Evolutionary conservation across 2,113 vertebrate genomes (phyloP).

Genomic region (Donacobius atricapilla): DNA sequence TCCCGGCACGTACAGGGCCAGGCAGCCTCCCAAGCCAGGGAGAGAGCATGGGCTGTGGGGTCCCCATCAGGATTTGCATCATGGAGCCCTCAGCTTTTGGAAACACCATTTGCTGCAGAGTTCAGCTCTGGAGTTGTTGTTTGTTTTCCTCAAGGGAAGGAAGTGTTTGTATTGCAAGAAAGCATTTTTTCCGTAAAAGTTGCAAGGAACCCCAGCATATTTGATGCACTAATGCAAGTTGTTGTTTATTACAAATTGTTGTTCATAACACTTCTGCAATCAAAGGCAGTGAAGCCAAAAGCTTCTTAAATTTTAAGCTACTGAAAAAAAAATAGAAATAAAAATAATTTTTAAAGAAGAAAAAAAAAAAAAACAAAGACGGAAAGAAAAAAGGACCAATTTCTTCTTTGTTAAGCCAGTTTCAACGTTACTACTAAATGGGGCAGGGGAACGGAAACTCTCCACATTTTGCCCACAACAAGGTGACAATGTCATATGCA

Average conservation of each 20-base stretch:
- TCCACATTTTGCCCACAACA: neutral
- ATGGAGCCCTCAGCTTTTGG: neutral
- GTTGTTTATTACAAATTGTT: neutral
- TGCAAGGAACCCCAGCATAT: neutral
- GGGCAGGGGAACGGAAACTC: neutral
- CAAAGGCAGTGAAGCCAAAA: neutral
- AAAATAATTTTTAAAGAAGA: neutral
- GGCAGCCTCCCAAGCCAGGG: neutral
- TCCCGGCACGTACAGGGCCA: rapidly evolving
- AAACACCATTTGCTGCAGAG: neutral
- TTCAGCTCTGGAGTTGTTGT: neutral
- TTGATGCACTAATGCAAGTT: neutral
- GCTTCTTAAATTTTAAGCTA: neutral
- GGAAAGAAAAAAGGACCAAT: neutral
- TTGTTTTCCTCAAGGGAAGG: neutral
- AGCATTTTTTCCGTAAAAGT: neutral
- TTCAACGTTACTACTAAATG: neutral
- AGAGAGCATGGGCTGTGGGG: neutral
- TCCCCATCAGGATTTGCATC: neutral
- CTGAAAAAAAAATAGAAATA: neutral
- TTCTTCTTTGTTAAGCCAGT: neutral
- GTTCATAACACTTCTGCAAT: neutral
- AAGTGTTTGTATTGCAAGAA: neutral
- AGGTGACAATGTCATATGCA: neutral
- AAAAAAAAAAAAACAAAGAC: neutral